These are phyloP conservation scores for Styela clava DNA, from an alignment of 23 tunicate species.

Conservation along the genomic window DNA sequence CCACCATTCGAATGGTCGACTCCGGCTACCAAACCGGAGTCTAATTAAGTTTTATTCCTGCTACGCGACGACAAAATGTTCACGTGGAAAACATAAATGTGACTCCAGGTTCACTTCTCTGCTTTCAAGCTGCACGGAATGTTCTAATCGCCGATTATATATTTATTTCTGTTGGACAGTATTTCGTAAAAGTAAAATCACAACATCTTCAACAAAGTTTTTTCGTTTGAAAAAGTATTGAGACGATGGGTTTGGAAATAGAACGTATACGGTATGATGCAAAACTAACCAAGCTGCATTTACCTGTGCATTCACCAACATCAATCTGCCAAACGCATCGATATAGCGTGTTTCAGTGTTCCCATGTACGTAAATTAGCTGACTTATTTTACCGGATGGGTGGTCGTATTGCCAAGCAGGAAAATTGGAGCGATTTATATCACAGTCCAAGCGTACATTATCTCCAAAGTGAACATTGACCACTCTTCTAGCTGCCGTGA, in stretches of 20 bases:
- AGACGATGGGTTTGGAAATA: background rate
- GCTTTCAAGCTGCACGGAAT: no score
- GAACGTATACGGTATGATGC: no score
- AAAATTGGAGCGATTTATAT: background rate
- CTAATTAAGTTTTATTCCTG: no score
- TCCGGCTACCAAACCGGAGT: no score
- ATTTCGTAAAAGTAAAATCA: no score
- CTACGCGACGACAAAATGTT: no score
- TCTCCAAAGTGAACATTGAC: background rate
- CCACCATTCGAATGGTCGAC: no score
- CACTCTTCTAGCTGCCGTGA: background rate
- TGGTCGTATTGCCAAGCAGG: slow-evolving; percentile 18
- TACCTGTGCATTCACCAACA: background rate
- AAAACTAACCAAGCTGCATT: background rate
- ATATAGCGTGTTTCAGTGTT: background rate
- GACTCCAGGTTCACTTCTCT: no score
- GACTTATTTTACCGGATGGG: background rate
- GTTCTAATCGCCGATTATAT: no score
- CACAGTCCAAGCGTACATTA: background rate
- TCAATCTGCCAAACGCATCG: background rate
- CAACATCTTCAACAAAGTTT: no score
- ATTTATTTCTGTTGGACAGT: no score
- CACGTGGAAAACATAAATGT: no score
- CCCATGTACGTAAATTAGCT: background rate
- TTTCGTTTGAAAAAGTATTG: background rate